A percentile compares a stretch with the other conserved stretches of the same genome.
phyloP scores from a whole-genome alignment of 2,113 vertebrate genomes.

The Anguilla rostrata region DNA sequence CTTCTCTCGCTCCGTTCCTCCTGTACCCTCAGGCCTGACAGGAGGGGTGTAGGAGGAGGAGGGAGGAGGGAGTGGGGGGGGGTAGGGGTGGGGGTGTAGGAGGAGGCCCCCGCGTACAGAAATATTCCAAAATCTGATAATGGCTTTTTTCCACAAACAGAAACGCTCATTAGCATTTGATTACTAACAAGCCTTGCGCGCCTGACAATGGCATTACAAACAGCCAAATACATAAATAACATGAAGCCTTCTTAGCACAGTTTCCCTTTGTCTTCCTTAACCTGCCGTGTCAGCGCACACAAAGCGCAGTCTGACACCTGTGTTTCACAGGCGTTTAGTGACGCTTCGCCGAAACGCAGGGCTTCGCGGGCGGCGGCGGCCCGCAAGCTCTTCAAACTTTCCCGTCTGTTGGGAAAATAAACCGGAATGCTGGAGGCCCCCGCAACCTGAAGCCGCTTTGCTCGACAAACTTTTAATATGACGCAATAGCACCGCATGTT shows the following conservation, averaged over 20 bases:
- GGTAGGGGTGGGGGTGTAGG: background rate
- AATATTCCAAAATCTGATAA: constrained; percentile 63
- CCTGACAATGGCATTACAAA: constrained; percentile 45
- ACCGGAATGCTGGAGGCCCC: constrained; percentile 27
- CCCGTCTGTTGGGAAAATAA: constrained; percentile 36
- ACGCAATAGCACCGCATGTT: background rate
- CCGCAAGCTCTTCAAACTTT: constrained; percentile 45
- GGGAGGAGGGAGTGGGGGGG: too few species aligned
- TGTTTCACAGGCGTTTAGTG: constrained; percentile 58
- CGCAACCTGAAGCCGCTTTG: background rate
- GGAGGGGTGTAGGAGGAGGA: constrained; percentile 15
- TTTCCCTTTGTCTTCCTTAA: constrained; percentile 62
- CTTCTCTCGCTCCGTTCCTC: constrained; percentile 62
- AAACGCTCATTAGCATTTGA: constrained; percentile 58
- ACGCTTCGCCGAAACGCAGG: constrained; percentile 57
- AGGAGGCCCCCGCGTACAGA: constrained; percentile 40
- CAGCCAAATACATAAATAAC: constrained; percentile 58
- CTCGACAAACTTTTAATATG: background rate
- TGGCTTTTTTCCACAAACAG: constrained; percentile 54
- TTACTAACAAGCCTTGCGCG: constrained; percentile 58
- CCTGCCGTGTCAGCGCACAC: constrained; percentile 59
- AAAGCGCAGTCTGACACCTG: constrained; percentile 57
- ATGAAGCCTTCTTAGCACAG: constrained; percentile 64
- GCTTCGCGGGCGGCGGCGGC: constrained; percentile 60
- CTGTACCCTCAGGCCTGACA: constrained; percentile 46